Evolutionary conservation across 2,888 invertebrate genomes (phyloP).

Genomic region (Caenorhabditis sp.): DNA sequence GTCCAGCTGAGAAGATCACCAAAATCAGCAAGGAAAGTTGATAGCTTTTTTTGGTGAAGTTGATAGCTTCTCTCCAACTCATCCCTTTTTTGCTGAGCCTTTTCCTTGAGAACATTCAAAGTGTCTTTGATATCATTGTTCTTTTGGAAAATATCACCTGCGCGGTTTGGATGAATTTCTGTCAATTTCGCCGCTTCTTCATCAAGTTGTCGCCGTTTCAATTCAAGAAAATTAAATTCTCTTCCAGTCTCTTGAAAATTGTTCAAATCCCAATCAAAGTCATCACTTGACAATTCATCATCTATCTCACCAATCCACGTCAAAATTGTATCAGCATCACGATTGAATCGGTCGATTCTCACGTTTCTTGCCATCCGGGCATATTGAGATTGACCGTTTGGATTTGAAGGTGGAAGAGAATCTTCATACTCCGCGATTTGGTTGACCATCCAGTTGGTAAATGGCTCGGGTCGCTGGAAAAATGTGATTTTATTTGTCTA

Average conservation of each 20-base stretch:
- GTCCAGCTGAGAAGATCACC: constrained; percentile 80
- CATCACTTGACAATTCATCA: constrained; percentile 91
- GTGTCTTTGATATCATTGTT: constrained; percentile 84
- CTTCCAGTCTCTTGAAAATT: constrained; percentile 97
- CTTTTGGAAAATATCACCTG: constrained; percentile 52
- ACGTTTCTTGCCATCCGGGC: no score
- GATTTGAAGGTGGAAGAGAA: no score
- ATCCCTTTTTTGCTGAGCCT: constrained; percentile 73
- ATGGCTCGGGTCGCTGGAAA: no score
- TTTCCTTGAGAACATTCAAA: constrained; percentile 90
- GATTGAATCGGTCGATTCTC: no score
- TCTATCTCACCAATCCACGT: constrained; percentile 99
- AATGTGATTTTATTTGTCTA: no score
- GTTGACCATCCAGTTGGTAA: no score
- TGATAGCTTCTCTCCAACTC: constrained; percentile 89
- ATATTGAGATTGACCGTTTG: no score
- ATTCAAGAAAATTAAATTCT: constrained; percentile 56
- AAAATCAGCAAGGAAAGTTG: constrained; percentile 97
- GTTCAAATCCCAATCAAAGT: constrained; percentile 94
- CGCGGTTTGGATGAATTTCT: constrained; percentile 89
- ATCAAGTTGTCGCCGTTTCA: constrained; percentile 81
- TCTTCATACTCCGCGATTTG: no score
- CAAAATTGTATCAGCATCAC: constrained; percentile 98
- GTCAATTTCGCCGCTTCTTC: constrained; percentile 90
- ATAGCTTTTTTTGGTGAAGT: constrained; percentile 89